Evolutionary conservation across 1,140 invertebrate species (phyloP), one percentile per base, ranked within the genome.

Genomic region (Bombus waltoni): DNA sequence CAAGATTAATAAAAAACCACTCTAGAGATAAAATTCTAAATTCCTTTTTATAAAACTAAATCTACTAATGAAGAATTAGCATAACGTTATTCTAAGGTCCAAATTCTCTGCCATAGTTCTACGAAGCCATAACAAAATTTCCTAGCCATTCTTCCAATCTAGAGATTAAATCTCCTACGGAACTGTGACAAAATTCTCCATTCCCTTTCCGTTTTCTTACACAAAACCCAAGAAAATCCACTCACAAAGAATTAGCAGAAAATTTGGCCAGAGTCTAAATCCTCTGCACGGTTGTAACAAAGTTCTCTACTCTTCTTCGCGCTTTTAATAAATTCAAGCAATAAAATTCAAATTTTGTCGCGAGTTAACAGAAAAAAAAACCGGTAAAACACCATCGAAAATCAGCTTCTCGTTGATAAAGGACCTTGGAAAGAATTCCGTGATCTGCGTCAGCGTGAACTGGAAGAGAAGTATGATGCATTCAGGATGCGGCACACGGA

Each of bases 401-500:
- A 38, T 32, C 18, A 40, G 18, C 9, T 71, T 71, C 25, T n/a
- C 70, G 70, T n/a, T 42, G 40, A 62, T n/a, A 40, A 13, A 25
- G 32, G 6, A 35, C n/a, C 28, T 28, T 28, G 3, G 15, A n/a
- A 32, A 18, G 22, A 44, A 32, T 32, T 11, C 5, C 22, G 5
- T 25, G 76, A 78, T 44, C 11, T 1, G 25, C 38, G 35, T 59
- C 32, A 40, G 35, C 35, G 28, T n/a, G 40, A 65, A 25, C 6
- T 18, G 47, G 22, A 59, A 38, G 38, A 38, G 40, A 53, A 6
- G 35, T 35, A n/a, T 25, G 68, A 18, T 35, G 80, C 38, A 44
- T 82, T 65, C 40, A 22, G 47, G 38, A 74, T 57, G 25, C 71
- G n/a, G 44, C n/a, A 18, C 81, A 35, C 42, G 81, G 74, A 77